These are phyloP conservation scores for Seriola dumerili DNA, from an alignment of 2,113 vertebrate genomes.

Conservation along the genomic window DNA sequence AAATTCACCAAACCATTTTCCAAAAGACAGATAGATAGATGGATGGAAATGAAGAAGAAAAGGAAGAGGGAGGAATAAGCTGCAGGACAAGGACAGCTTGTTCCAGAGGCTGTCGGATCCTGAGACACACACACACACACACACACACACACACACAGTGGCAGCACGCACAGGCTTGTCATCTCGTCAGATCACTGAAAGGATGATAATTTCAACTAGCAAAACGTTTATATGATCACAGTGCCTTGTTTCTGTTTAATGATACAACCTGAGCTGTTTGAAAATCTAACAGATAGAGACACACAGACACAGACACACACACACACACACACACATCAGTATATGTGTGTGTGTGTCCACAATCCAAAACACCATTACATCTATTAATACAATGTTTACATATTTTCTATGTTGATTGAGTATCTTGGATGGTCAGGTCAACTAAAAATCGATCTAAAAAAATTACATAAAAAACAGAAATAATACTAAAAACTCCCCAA, in stretches of 20 bases:
- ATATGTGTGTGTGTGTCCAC: too few species aligned
- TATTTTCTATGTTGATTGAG: neutral
- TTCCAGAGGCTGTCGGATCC: constrained; percentile 39
- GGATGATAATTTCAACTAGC: constrained; percentile 23
- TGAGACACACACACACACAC: neutral
- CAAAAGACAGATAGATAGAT: neutral
- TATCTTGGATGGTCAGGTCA: neutral
- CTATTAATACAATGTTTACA: neutral
- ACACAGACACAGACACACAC: constrained; percentile 6
- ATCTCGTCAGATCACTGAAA: constrained; percentile 37
- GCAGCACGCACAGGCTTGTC: constrained; percentile 27
- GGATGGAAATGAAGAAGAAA: neutral
- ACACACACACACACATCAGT: neutral
- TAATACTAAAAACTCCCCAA: neutral
- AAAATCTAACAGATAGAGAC: neutral
- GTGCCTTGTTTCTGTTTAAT: constrained; percentile 20
- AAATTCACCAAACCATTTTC: neutral
- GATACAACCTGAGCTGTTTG: constrained; percentile 1
- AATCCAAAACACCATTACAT: neutral
- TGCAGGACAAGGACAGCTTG: constrained; percentile 53
- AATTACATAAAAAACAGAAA: neutral
- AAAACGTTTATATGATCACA: constrained; percentile 47
- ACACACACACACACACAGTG: neutral
- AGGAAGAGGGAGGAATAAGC: constrained; percentile 4
- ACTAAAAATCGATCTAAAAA: neutral